Conservation (phyloP, 2,797 vertebrate genomes). For the Sebastes miniatus region DNA sequence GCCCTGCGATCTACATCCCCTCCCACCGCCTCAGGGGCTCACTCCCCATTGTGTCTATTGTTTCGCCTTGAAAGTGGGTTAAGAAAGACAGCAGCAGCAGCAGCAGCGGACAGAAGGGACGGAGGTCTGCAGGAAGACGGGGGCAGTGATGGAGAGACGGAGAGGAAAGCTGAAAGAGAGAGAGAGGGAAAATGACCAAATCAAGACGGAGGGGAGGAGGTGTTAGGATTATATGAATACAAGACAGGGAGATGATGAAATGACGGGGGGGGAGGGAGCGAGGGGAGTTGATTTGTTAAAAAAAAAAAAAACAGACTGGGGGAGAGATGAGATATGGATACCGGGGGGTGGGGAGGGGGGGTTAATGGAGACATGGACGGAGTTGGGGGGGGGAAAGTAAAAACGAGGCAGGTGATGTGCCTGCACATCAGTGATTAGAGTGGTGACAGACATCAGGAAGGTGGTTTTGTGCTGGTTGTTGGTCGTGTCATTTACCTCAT, state of each 20-base stretch:
- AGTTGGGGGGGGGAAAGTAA: neutral
- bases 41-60: slow-evolving; percentile 76
- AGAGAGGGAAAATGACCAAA: slow-evolving; percentile 45
- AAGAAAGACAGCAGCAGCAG: slow-evolving; percentile 61
- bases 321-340: slow-evolving; percentile 24
- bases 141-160: slow-evolving; percentile 9
- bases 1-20: slow-evolving; percentile 54
- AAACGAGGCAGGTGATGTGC: neutral
- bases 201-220: slow-evolving; percentile 33
- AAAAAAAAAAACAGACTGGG: slow-evolving; percentile 19
- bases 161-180: neutral
- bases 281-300: slow-evolving; percentile 5
- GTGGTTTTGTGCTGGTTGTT: neutral
- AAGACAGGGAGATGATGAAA: slow-evolving; percentile 56
- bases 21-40: slow-evolving; percentile 67
- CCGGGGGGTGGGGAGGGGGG: neutral
- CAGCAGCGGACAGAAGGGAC: slow-evolving; percentile 48
- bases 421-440: neutral
- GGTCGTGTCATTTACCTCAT: neutral
- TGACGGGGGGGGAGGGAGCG: slow-evolving; percentile 10
- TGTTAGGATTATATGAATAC: slow-evolving; percentile 49
- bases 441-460: neutral
- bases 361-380: neutral
- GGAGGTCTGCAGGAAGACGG: neutral
- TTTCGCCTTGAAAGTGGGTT: slow-evolving; percentile 76